These are phyloP conservation scores for Phrynocephalus vlangalii DNA, from an alignment of 2,797 vertebrate genomes.

Conservation along the genomic window DNA sequence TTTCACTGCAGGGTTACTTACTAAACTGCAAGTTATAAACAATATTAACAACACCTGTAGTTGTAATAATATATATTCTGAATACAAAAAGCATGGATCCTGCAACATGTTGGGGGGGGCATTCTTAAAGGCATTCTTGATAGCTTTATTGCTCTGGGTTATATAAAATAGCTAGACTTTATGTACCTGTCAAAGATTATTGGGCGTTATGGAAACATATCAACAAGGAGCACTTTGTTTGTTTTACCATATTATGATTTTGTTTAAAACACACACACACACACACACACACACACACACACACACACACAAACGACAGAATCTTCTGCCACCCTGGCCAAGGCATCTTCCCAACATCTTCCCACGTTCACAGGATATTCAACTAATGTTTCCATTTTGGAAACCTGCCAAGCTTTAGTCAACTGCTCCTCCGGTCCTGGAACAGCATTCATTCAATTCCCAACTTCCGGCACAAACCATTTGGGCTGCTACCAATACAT, in stretches of 20 bases:
- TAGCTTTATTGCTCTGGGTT: neutral
- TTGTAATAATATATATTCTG: neutral
- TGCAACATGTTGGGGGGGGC: neutral
- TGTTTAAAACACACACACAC: neutral
- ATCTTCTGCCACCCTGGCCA: neutral
- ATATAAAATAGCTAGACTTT: neutral
- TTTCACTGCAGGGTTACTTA: constrained; percentile 68
- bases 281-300: no score
- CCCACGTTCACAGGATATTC: no score
- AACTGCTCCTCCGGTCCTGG: neutral
- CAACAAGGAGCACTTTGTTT: neutral
- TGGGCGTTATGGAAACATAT: neutral
- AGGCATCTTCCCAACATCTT: neutral
- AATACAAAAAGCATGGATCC: neutral
- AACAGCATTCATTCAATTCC: neutral
- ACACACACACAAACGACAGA: no score
- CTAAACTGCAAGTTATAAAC: constrained; percentile 1
- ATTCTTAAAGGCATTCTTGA: neutral
- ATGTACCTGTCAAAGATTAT: neutral
- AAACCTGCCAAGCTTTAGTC: neutral
- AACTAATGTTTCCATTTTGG: neutral
- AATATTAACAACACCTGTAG: neutral
- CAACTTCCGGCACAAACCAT: neutral
- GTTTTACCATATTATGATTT: neutral
- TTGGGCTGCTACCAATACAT: neutral